Conservation (phyloP, 2,888 invertebrate genomes). For the Hypena proboscidalis region DNA sequence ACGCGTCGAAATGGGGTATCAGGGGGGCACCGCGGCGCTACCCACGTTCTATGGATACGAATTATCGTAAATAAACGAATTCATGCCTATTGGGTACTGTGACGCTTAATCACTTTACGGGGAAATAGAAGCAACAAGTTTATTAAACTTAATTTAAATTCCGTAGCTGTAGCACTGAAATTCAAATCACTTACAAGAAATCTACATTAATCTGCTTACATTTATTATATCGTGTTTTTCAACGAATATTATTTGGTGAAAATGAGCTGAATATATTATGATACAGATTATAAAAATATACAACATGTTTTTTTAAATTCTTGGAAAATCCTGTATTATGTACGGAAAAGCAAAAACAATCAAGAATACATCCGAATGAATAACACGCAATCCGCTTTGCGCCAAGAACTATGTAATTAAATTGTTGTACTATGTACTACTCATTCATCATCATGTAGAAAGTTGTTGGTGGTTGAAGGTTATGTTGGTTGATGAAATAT, state of each 20-base stretch:
- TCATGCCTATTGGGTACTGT: constrained; percentile 13
- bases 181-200: constrained; percentile 40
- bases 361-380: too few species aligned
- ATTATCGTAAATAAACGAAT: constrained; percentile 14
- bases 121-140: constrained; percentile 42
- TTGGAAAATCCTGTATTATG: too few species aligned
- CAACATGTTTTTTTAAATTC: too few species aligned
- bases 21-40: background rate
- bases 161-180: constrained; percentile 40
- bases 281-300: too few species aligned
- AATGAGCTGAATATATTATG: too few species aligned
- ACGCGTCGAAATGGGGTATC: constrained; percentile 14
- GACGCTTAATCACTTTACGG: constrained; percentile 24
- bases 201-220: constrained; percentile 42
- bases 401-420: too few species aligned
- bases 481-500: too few species aligned
- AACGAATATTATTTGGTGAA: constrained; percentile 11
- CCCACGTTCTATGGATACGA: constrained; percentile 18
- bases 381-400: too few species aligned
- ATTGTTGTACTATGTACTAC: too few species aligned
- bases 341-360: too few species aligned
- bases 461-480: too few species aligned
- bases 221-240: constrained; percentile 19
- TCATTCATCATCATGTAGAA: too few species aligned
- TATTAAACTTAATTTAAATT: constrained; percentile 45